Base-by-base conservation (phyloP, 53 echinoderm and acorn worm species). In the Crossaster papposus region DNA sequence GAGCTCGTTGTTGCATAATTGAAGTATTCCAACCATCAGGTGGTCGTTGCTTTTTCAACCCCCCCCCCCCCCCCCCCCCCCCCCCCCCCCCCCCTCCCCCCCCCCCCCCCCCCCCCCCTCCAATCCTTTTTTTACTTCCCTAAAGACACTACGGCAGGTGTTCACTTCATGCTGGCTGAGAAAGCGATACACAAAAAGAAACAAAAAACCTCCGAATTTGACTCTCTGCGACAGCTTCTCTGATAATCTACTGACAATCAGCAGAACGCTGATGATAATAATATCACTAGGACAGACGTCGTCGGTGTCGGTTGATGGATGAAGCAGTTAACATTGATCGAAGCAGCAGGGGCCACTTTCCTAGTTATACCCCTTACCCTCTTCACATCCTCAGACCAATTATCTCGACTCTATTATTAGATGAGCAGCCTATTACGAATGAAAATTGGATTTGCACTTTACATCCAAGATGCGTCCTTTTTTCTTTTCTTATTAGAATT, bases 361-460 rank as follows among this genome's bases (percentile, higher is more conserved):
- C 50, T 52, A 23, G 64, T 75, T 53, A 55, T 75, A 72, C 58
- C 53, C 78, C 38, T 38, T 79, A 4, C 52, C 24, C 79, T 51
- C 23, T 50, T 50, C 79, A 70, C 35, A 51, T 44, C 28, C 83
- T 62, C 80, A 70, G 64, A 77, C 83, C 90, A 90, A 83, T 90
- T 90, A 90, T 50, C 5, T 15, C 35, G 51, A 35, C 63, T 33
- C 75, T 65, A 32, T 83, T 83, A 83, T 83, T 65, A 32, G 65
- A 90, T 83, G 76, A 83, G 64, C 77, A 36, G 44, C 14, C 68
- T 30, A 83, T 90, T 83, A 90, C 38, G 13, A 30, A 83, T 90
- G 90, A 77, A 90, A 90, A 90, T 90, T 90, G 90, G 90, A 82
- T 83, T 90, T 82, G 78, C 83, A 75, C 83, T 74, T 77, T 77